Conservation (phyloP, 2,113 vertebrate genomes). For the Pyxicephalus adspersus region DNA sequence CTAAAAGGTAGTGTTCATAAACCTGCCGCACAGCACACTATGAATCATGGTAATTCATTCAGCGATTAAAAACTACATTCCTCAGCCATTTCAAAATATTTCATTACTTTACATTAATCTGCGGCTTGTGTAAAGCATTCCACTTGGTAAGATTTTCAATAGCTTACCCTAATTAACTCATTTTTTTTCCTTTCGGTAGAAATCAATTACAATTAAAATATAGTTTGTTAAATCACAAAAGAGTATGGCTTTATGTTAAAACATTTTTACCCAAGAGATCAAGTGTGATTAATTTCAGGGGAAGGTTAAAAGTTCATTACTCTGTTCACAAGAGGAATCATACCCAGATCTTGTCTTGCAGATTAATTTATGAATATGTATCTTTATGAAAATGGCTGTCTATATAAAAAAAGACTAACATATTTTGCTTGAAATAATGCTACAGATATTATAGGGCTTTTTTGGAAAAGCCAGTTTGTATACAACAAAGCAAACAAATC, state of each 20-base stretch:
- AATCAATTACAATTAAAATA: constrained; percentile 81
- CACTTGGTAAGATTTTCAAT: constrained; percentile 69
- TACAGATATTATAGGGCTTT: too few relatives aligned
- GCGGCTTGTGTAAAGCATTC: constrained; percentile 62
- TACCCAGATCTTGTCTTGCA: constrained; percentile 46
- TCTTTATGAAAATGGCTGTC: neutral
- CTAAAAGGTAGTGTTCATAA: constrained; percentile 38
- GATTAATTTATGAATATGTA: constrained; percentile 49
- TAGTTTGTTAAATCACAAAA: constrained; percentile 69
- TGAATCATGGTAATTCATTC: constrained; percentile 42
- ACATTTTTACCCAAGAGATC: constrained; percentile 74
- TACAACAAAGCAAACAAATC: too few relatives aligned
- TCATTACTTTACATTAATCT: constrained; percentile 60
- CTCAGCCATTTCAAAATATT: constrained; percentile 63
- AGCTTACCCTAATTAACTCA: constrained; percentile 73
- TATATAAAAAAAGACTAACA: neutral
- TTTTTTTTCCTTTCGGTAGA: constrained; percentile 72
- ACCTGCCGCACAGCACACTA: constrained; percentile 28
- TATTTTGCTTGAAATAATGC: too few relatives aligned
- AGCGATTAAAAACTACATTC: constrained; percentile 63
- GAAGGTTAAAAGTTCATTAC: constrained; percentile 70
- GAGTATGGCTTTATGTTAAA: constrained; percentile 71
- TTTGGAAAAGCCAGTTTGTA: too few relatives aligned
- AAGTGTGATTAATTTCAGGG: constrained; percentile 75
- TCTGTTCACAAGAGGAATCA: constrained; percentile 60